These are phyloP conservation scores for Paraplagusia blochii DNA, from an alignment of 2,113 vertebrate genomes.

Conservation along the genomic window DNA sequence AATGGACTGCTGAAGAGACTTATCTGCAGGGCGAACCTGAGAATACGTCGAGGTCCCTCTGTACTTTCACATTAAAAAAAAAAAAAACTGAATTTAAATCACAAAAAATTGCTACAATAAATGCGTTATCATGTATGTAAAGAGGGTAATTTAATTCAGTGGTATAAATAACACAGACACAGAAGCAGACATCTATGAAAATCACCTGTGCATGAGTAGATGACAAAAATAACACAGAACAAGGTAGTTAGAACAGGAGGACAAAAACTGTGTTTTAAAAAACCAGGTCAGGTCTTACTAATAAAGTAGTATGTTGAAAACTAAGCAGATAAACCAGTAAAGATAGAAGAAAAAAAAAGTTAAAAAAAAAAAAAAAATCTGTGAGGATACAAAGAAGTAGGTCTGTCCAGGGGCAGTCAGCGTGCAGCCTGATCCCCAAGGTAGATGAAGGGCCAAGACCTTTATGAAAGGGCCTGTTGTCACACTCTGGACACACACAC, in stretches of 20 bases:
- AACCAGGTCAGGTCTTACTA: conserved; percentile 2
- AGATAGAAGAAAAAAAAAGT: conserved; percentile 8
- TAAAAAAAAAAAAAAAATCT: conserved; percentile 2
- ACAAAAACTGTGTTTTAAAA: conserved; percentile 14
- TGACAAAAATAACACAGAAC: not conserved
- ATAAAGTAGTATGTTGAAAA: conserved; percentile 36
- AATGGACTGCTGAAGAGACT: not conserved
- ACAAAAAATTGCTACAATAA: not conserved
- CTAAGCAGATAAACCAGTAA: not conserved
- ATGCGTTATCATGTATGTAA: conserved; percentile 10
- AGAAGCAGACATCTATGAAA: conserved; percentile 18
- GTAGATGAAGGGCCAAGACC: conserved; percentile 65
- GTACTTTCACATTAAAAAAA: conserved; percentile 11
- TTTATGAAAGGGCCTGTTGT: conserved; percentile 73
- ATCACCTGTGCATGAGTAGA: too few relatives aligned
- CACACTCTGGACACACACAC: conserved; percentile 33
- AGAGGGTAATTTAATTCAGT: conserved; percentile 14
- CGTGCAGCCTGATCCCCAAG: conserved; percentile 47
- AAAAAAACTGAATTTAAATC: not conserved
- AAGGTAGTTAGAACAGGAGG: not conserved
- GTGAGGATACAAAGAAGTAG: conserved; percentile 26
- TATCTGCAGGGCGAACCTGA: conserved; percentile 1
- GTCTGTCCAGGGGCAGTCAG: conserved; percentile 52
- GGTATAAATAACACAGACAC: conserved; percentile 29
- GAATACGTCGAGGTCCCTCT: not conserved